A percentile compares a stretch with the other conserved stretches of the same genome.
Evolutionary conservation across 2,797 vertebrate genomes (phyloP).

Genomic region (Hapalemur alaotrensis): DNA sequence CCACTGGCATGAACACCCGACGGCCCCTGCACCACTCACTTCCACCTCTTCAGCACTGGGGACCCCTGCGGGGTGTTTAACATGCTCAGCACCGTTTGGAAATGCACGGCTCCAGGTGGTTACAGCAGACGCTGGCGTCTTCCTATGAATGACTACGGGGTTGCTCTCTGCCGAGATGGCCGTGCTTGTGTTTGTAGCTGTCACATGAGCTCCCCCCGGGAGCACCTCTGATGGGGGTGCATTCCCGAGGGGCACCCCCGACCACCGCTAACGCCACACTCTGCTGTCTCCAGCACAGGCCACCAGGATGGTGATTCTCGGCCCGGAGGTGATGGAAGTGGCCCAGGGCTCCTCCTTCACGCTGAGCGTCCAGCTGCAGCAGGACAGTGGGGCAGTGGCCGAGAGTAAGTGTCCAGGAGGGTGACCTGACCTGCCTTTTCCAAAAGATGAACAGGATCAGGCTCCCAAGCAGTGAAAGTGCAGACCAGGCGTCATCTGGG

Average conservation of each 20-base stretch:
- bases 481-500: accelerated
- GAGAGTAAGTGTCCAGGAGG: conserved; percentile 68
- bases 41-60: not conserved
- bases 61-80: not conserved
- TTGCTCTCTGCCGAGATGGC: not conserved
- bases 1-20: not conserved
- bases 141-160: too few species aligned
- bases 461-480: not conserved
- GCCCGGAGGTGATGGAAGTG: conserved; percentile 82
- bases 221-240: not conserved
- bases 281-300: conserved; percentile 83
- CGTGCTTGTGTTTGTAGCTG: not conserved
- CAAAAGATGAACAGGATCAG: accelerated
- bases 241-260: not conserved
- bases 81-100: not conserved
- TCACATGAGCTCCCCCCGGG: not conserved
- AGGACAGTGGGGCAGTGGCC: conserved; percentile 73
- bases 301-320: conserved; percentile 78
- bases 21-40: not conserved
- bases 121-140: too few species aligned
- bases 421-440: too few species aligned
- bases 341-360: conserved; percentile 74
- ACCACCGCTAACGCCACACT: accelerated
- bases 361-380: conserved; percentile 74
- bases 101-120: not conserved